Base-by-base conservation (phyloP, 2,888 invertebrate genomes). In the Synergus japonicus region DNA sequence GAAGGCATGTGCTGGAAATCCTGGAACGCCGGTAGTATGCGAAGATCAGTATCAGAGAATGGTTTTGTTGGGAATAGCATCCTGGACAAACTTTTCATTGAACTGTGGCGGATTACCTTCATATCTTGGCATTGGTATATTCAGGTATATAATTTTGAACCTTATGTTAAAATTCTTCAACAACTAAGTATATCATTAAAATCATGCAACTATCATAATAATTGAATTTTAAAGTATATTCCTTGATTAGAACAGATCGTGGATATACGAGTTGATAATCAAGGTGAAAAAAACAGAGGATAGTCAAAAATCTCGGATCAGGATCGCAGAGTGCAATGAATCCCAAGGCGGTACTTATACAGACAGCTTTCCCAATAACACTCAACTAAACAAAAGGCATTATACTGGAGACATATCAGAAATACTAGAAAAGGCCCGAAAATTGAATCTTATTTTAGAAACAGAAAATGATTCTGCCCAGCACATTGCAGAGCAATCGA, bases 1-100 rank as follows among this genome's bases (percentile, higher is more conserved):
- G 29, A 83, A 83, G 82, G 87, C 85, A 3, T 88, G 88, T 76
- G 88, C 88, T 15, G 88, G 88, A 8, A 88, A 88, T 86, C 88
- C 88, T 37, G 88, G 88, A 43, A 86, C 88, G 8, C 88, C 88
- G 10, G 85, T 88, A 12, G 84, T 88, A 1, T 88, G 88, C 66
- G 83, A 88, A 63, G 84, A 88, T 79, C 83, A 83, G 37, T 80
- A 84, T 79, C 77, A 80, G 13, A 78, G 84, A 76, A 84, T 79
- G 80, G 79, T 85, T 54, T 44, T 88, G n/a, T 58, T 88, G 4
- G 88, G 88, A 15, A 86, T 88, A 29, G 88, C 88, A 3, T 88
- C 88, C 0, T 87, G 87, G 86, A 85, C 88, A 0, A 88, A 87
- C 46, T 88, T 85, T 80, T 87, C 87, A 0, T 82, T 88, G 22